phyloP scores from a whole-genome alignment of 2,113 vertebrate genomes.

The Erythrolamprus reginae region DNA sequence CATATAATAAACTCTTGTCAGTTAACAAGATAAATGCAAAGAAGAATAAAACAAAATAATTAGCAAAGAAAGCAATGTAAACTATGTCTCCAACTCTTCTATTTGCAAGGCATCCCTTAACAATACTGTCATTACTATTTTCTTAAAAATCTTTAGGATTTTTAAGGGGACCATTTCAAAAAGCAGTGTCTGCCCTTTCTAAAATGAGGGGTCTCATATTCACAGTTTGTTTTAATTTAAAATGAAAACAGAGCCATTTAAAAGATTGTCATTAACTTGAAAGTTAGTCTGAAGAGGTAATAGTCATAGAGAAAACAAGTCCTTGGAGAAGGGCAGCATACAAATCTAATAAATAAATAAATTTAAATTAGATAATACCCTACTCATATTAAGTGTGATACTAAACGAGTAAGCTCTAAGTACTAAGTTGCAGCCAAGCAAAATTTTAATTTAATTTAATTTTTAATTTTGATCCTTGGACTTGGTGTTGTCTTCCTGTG shows the following conservation, averaged over 20 bases:
- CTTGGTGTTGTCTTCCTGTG: background rate
- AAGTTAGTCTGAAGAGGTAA: background rate
- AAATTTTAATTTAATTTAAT: background rate
- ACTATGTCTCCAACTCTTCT: background rate
- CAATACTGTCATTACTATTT: background rate
- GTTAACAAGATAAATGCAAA: background rate
- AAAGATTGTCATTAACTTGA: background rate
- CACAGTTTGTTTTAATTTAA: background rate
- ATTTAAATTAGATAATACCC: background rate
- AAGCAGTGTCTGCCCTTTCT: background rate
- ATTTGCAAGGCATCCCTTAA: background rate
- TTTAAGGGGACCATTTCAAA: background rate
- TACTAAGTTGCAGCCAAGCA: background rate
- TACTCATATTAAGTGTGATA: background rate
- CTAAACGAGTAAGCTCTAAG: background rate
- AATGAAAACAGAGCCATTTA: background rate
- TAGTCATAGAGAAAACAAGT: background rate
- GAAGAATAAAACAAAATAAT: background rate
- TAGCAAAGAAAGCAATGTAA: background rate
- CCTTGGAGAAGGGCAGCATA: too few species aligned
- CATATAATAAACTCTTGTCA: background rate
- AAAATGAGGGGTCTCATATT: background rate
- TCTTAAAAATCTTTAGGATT: background rate
- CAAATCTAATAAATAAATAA: too few species aligned
- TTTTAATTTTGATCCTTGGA: background rate